Conservation (phyloP, 1,140 invertebrate genomes). For the Aphis gossypii region DNA sequence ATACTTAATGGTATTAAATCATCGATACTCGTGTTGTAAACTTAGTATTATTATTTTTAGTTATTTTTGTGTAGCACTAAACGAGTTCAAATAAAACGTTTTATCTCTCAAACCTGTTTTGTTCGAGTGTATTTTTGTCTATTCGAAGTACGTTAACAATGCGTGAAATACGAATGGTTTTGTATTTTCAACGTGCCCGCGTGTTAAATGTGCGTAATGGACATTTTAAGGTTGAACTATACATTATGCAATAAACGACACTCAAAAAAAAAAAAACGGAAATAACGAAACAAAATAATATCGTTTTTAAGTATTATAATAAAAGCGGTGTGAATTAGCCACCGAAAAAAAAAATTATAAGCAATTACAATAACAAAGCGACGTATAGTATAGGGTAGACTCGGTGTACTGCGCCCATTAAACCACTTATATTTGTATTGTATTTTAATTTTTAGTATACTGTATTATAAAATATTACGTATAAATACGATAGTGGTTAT, state of each 20-base stretch:
- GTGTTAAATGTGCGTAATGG: slow-evolving; percentile 2
- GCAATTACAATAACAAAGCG: not conserved
- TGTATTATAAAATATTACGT: not conserved
- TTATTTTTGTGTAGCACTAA: not conserved
- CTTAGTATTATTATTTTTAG: not conserved
- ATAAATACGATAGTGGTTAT: no score
- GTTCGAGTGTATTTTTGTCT: not conserved
- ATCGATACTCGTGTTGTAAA: not conserved
- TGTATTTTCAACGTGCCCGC: not conserved
- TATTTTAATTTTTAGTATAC: not conserved
- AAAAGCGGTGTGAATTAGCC: not conserved
- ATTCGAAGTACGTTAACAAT: slow-evolving; percentile 10
- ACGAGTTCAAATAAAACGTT: not conserved
- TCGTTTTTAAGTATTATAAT: not conserved
- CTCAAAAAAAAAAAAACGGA: not conserved
- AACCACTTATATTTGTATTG: not conserved
- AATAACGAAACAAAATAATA: not conserved
- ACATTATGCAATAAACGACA: not conserved
- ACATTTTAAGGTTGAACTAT: not conserved
- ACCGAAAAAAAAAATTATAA: not conserved
- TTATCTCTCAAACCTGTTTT: not conserved
- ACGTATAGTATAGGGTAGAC: not conserved
- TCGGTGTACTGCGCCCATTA: not conserved
- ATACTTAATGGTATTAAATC: not conserved
- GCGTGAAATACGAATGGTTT: not conserved